phyloP scores from a whole-genome alignment of 2,113 vertebrate species.

The Zosterops pallidus region DNA sequence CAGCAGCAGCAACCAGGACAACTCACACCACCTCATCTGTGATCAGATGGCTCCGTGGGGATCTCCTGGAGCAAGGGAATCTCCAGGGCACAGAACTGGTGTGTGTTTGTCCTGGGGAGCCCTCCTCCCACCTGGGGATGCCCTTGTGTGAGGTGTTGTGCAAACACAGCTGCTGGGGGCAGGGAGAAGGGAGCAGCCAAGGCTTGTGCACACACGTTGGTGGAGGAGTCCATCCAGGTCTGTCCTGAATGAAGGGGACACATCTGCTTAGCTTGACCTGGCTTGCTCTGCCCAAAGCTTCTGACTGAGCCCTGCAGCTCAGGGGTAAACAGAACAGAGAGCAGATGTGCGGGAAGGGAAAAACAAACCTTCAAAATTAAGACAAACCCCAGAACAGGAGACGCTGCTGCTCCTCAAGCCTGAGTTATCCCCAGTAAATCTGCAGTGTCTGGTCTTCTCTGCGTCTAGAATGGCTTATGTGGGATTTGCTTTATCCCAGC shows the following conservation, averaged over 20 bases:
- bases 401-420: neutral
- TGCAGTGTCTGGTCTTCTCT: neutral
- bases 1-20: neutral
- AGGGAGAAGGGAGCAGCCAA: neutral
- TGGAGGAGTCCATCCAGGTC: neutral
- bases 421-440: neutral
- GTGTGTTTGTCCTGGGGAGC: neutral
- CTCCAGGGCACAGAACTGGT: neutral
- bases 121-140: neutral
- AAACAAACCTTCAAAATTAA: neutral
- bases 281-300: neutral
- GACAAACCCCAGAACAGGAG: neutral
- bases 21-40: rapidly evolving
- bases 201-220: neutral
- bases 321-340: neutral
- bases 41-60: rapidly evolving
- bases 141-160: neutral
- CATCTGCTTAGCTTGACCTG: neutral
- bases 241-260: neutral
- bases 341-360: neutral
- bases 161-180: conserved; percentile 1
- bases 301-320: neutral
- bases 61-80: neutral
- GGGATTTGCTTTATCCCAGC: neutral
- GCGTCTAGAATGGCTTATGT: neutral